phyloP scores from a whole-genome alignment of 2,888 invertebrate species.

The Eupithecia centaureata region DNA sequence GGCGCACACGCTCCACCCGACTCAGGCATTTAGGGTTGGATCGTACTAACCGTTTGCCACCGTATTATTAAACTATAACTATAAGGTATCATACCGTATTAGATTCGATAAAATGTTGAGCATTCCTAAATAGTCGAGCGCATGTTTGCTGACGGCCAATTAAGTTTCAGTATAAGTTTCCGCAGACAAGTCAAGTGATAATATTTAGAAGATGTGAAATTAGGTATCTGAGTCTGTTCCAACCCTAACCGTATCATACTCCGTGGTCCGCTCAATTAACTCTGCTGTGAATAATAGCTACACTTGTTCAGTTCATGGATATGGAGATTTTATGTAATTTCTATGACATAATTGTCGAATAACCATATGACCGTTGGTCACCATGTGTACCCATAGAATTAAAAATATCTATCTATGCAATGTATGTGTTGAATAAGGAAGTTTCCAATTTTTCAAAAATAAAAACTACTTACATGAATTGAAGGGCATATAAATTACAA shows the following conservation, averaged over 20 bases:
- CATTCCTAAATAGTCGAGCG: no score
- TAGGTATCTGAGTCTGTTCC: not conserved
- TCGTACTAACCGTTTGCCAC: not conserved
- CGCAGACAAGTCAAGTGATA: no score
- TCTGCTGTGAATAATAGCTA: constrained; percentile 60
- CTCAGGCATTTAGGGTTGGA: constrained; percentile 43
- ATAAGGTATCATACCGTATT: not conserved
- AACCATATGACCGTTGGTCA: not conserved
- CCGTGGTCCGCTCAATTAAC: constrained; percentile 70
- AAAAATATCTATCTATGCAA: no score
- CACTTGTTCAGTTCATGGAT: constrained; percentile 36
- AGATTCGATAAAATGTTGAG: no score
- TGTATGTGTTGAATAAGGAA: no score
- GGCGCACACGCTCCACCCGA: constrained; percentile 48
- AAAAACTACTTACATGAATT: no score
- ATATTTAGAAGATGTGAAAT: not conserved
- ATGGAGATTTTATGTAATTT: constrained; percentile 41
- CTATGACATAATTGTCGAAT: constrained; percentile 21
- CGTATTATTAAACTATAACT: not conserved
- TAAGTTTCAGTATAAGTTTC: no score
- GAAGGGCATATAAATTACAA: no score
- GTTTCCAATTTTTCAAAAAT: no score
- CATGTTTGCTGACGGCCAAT: no score
- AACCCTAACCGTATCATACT: constrained; percentile 61
- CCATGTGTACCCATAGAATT: no score